Base-by-base conservation (phyloP, 2,797 vertebrate species). In the Pangasius sanitwongsei region DNA sequence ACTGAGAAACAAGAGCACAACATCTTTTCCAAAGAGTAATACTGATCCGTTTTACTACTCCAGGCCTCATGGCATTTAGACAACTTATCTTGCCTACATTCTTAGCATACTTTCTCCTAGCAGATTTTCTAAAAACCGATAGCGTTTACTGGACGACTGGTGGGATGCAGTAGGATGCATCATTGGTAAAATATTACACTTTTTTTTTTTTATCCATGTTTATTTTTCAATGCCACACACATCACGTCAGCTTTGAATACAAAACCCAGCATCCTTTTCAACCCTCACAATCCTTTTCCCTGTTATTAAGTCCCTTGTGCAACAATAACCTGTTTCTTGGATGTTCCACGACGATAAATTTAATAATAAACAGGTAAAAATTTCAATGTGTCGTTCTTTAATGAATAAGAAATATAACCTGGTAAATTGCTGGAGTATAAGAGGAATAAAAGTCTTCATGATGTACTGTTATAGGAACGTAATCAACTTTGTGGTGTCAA, bases 191-290 rank as follows among this genome's bases (percentile, higher is more conserved):
- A 63, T 7, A 75, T 20, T 82, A 59, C 28, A 65, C 4, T 25
- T 85, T 87, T 87, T 85, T 87, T 87, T 85, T 77, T 15, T 59
- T 7, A n/a, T 53, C 53, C 23, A 41, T 31, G 69, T 41, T 86
- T 55, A n/a, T 72, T 9, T 75, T 48, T 77, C 37, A n/a, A 74
- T 53, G 34, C 85, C 65, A 84, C 37, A 81, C 63, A 28, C 28
- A 78, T 86, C 69, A 57, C 28, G 9, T 69, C 70, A 31, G 82
- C 86, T 83, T 90, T 28, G 31, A 87, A 37, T 6, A 48, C 67
- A 67, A 44, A 83, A 86, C 80, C 70, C 82, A 53, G 50, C 57
- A 5, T 25, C 59, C 61, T 69, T 53, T 83, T 83, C 31, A 81
- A 69, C 81, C 77, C 50, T 53, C 69, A 53, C 81, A 41, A 67